Evolutionary conservation across 92 coral and sea anemone genomes (phyloP).

Genomic region (Epizoanthus rinbou): DNA sequence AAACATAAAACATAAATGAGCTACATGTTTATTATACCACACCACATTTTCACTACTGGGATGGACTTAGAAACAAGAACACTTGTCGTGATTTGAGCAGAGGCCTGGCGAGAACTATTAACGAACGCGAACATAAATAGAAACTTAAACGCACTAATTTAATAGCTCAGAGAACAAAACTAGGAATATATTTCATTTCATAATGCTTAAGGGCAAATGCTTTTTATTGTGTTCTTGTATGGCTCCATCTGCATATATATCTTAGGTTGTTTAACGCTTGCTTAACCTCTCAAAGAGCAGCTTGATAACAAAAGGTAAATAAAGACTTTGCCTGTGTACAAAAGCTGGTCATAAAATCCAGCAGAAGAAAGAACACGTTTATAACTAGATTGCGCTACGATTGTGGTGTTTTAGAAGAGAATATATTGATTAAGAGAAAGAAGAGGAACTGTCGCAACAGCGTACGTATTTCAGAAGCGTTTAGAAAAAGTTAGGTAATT

Average conservation of each 20-base stretch:
- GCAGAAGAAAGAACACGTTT: not conserved
- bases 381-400: not conserved
- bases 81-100: not conserved
- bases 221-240: slow-evolving; percentile 19
- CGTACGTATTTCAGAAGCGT: not conserved
- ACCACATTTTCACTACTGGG: too few species aligned
- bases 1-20: not conserved
- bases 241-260: slow-evolving; percentile 21
- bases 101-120: not conserved
- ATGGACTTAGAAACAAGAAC: not conserved
- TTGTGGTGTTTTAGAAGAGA: not conserved
- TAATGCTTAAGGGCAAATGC: slow-evolving; percentile 10
- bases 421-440: not conserved
- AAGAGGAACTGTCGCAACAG: not conserved
- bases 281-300: not conserved
- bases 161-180: slow-evolving; percentile 17
- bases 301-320: not conserved
- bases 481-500: not conserved
- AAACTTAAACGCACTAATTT: slow-evolving; percentile 6
- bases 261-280: not conserved
- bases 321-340: not conserved
- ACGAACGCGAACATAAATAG: not conserved
- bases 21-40: not conserved
- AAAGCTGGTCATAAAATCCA: not conserved
- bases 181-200: not conserved